phyloP scores from a whole-genome alignment of 2,888 invertebrate species.

The Nephrotoma flavescens region DNA sequence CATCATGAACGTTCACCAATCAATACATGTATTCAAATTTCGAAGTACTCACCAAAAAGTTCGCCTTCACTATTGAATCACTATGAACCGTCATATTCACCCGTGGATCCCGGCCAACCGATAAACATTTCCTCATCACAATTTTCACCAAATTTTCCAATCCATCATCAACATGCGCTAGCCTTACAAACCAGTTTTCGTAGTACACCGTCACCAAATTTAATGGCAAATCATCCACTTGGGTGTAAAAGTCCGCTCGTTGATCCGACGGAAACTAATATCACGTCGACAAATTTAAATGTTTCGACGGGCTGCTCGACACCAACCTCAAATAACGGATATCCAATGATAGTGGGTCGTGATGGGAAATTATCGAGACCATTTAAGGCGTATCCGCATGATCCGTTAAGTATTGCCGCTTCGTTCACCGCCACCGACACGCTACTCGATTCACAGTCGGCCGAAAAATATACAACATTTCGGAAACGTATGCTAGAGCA shows the following conservation, averaged over 20 bases:
- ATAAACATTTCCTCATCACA: background rate
- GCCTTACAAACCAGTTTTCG: background rate
- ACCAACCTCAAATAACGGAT: slow-evolving; percentile 8
- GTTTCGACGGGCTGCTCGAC: slow-evolving; percentile 7
- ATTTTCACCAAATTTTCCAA: background rate
- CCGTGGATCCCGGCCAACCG: background rate
- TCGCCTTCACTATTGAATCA: background rate
- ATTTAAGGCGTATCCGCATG: slow-evolving; percentile 58
- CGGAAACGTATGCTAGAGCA: slow-evolving; percentile 51
- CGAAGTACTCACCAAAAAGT: background rate
- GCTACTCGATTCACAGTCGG: slow-evolving; percentile 39
- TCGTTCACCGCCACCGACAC: slow-evolving; percentile 38
- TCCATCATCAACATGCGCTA: background rate
- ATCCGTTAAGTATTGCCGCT: slow-evolving; percentile 44
- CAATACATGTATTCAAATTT: background rate
- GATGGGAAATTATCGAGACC: slow-evolving; percentile 39
- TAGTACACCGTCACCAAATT: background rate
- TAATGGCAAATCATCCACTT: background rate
- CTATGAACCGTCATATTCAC: background rate
- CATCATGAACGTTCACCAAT: background rate
- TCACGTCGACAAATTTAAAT: background rate
- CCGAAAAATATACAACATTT: slow-evolving; percentile 56
- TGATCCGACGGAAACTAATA: background rate
- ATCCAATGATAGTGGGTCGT: slow-evolving; percentile 18
- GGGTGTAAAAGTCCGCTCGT: background rate